Percentiles rank a stretch among this genome's conserved stretches.
Conservation (phyloP, 37 sponge, comb jelly and placozoan species). For the Diacarnus erythraeanus region DNA sequence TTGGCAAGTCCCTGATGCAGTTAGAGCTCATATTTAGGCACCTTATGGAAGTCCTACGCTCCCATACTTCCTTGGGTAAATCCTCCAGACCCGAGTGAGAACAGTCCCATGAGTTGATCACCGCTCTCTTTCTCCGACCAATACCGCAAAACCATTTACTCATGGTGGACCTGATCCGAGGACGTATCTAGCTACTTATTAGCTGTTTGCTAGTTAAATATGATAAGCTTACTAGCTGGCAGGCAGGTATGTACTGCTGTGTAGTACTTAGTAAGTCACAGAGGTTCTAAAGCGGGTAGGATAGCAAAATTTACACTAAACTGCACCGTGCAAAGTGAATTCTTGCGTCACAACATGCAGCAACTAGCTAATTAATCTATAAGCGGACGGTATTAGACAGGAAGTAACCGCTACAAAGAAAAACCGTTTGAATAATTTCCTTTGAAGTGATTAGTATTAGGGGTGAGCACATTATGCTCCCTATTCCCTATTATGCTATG, state of each 20-base stretch:
- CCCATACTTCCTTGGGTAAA: slow-evolving; percentile 42
- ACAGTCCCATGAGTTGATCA: slow-evolving; percentile 39
- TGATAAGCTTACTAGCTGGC: no score
- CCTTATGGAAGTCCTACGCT: slow-evolving; percentile 30
- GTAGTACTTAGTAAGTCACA: no score
- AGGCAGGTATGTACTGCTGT: no score
- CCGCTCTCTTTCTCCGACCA: background rate
- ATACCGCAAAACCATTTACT: slow-evolving; percentile 8
- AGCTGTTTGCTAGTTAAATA: no score
- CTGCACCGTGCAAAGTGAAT: no score
- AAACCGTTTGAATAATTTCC: background rate
- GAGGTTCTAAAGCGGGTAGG: no score
- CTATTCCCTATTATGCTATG: no score
- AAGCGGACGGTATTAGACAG: background rate
- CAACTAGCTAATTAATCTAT: background rate
- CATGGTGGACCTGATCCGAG: background rate
- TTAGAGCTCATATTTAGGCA: slow-evolving; percentile 34
- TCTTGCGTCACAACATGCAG: no score
- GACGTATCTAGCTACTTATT: background rate
- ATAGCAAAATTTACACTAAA: no score
- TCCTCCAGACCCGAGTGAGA: slow-evolving; percentile 30
- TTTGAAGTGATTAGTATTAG: no score
- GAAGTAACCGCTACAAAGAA: background rate
- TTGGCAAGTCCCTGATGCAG: slow-evolving; percentile 47
- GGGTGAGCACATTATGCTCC: no score